A percentile compares a stretch with the other conserved stretches of the same genome.
These are phyloP conservation scores for Rousettus madagascariensis DNA, from an alignment of 2,797 vertebrate genomes.

Conservation along the genomic window DNA sequence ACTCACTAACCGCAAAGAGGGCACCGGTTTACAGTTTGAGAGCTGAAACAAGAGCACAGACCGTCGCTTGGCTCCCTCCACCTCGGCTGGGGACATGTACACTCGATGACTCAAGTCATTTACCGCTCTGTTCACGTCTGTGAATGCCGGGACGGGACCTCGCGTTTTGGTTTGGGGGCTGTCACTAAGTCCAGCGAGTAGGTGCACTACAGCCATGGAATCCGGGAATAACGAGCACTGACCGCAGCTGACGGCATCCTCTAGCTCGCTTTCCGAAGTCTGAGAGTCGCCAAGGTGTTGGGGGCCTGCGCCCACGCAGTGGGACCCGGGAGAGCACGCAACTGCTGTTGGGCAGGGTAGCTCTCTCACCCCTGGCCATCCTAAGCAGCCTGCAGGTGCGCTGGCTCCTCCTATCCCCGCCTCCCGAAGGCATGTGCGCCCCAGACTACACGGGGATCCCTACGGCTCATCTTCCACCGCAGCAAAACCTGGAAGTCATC, in stretches of 20 bases:
- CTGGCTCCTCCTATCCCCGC: background rate
- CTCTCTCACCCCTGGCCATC: background rate
- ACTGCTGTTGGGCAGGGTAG: background rate
- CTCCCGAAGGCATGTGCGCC: rapidly evolving
- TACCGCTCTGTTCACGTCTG: background rate
- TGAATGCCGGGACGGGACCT: rapidly evolving
- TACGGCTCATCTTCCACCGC: background rate
- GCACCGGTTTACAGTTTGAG: too few species aligned
- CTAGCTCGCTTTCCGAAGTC: background rate
- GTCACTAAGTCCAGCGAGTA: rapidly evolving
- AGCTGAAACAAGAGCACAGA: rapidly evolving
- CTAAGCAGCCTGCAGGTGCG: background rate
- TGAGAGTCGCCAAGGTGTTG: background rate
- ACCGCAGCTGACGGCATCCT: background rate
- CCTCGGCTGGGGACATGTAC: rapidly evolving
- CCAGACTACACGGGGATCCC: background rate
- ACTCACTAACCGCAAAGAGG: rapidly evolving
- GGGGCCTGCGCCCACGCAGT: rapidly evolving
- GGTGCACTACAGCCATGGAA: rapidly evolving
- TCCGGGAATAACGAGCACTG: rapidly evolving
- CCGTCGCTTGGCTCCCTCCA: rapidly evolving
- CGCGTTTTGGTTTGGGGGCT: rapidly evolving
- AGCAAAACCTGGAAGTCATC: background rate
- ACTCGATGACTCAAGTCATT: rapidly evolving
- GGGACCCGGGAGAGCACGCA: rapidly evolving